A percentile compares a stretch with the other conserved stretches of the same genome.
These are phyloP conservation scores for Melopsittacus undulatus DNA, from an alignment of 2,797 vertebrate genomes.

Conservation along the genomic window DNA sequence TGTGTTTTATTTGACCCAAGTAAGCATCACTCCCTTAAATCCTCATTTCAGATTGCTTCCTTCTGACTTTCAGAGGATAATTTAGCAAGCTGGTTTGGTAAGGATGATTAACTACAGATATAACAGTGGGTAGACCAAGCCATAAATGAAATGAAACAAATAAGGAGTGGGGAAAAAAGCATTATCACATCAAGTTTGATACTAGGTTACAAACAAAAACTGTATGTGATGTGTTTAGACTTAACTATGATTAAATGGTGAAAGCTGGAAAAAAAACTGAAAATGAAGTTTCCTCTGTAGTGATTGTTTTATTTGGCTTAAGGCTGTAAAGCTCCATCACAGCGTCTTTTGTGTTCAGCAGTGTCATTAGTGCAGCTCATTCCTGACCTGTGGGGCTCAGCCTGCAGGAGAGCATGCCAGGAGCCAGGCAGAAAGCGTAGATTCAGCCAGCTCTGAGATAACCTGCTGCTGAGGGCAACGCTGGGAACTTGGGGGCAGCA, in stretches of 20 bases:
- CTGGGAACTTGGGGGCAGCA: background rate
- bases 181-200: background rate
- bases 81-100: conserved; percentile 49
- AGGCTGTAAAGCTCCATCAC: background rate
- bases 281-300: conserved; percentile 2
- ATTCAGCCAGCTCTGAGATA: background rate
- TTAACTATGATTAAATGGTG: background rate
- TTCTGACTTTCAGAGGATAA: conserved; percentile 52
- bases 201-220: background rate
- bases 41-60: conserved; percentile 41
- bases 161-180: background rate
- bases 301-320: background rate
- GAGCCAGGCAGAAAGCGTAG: background rate
- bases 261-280: background rate
- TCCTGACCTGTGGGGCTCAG: background rate
- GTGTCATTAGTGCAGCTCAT: background rate
- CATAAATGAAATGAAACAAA: conserved; percentile 43
- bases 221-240: background rate
- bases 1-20: conserved; percentile 33
- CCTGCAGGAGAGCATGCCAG: background rate
- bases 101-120: conserved; percentile 27
- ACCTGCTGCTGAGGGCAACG: background rate
- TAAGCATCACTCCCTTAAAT: conserved; percentile 49
- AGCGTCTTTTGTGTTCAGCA: background rate
- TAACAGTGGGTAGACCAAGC: conserved; percentile 18